Evolutionary conservation across 2,113 vertebrate species (phyloP), one percentile per base, ranked within the genome.

Genomic region (Mus spicilegus): DNA sequence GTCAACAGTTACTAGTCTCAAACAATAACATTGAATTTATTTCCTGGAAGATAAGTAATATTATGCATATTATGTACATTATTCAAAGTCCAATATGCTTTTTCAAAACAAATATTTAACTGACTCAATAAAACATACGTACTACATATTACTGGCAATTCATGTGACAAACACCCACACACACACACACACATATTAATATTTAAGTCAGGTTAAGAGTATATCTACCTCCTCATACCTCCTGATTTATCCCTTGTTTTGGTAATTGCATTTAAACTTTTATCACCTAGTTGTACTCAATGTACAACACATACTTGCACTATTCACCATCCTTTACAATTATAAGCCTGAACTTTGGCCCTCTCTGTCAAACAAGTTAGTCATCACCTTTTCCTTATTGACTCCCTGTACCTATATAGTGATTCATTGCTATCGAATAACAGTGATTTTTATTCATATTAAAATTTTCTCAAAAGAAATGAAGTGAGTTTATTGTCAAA

Each of bases 361-460:
- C 58, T 3, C 20, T 73, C 33, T 51, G 22, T 4, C 30, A 5
- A 67, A 33, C 16, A n/a, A 76, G 10, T 46, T 56, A 36, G 5
- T 24, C 9, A 46, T 3, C 46, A 28, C 28, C 7, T 0, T 69
- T 94, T 76, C 19, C 7, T 3, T 51, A 84, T 2, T 0, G 1
- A 42, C 13, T 2, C 5, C 17, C 9, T 33, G 13, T 19, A 9
- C 1, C 5, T 11, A 16, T 24, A 63, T n/a, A 0, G 7, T 75
- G 26, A 8, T n/a, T 85, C 14, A 46, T 56, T 75, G 46, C 49
- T 75, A 33, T 30, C 8, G 5, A 72, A 8, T 7, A 76, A 81
- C 63, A 88, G 51, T 14, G 14, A 56, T 77, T 86, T 94, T 90
- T 26, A 75, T 69, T 65, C 28, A 56, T 93, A 92, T 46, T 28